phyloP scores from a whole-genome alignment of 2,888 invertebrate genomes.

The Agriopis leucophaearia region DNA sequence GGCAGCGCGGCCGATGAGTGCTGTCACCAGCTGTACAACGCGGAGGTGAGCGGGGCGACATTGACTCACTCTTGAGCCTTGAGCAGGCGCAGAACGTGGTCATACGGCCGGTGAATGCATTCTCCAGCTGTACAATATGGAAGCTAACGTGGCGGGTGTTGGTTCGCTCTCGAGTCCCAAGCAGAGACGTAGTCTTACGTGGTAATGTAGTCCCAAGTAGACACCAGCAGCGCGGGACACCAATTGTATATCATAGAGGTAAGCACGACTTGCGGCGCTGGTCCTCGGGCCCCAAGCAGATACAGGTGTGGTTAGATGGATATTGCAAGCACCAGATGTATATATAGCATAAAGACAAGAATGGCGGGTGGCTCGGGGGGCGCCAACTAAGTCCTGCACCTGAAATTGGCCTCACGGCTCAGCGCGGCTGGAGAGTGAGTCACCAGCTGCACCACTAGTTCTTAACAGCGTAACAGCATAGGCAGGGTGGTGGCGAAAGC shows the following conservation, averaged over 20 bases:
- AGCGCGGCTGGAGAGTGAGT: not conserved
- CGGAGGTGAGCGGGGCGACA: not conserved
- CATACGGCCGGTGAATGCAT: slow-evolving; percentile 33
- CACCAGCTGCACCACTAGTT: not conserved
- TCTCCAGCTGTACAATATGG: not conserved
- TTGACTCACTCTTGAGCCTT: slow-evolving; percentile 75
- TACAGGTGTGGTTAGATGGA: slow-evolving; percentile 71
- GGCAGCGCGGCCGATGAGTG: not conserved
- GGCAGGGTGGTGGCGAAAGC: too few relatives aligned
- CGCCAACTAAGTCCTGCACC: too few relatives aligned
- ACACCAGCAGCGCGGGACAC: not conserved
- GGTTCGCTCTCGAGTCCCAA: slow-evolving; percentile 83
- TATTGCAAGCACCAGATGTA: not conserved
- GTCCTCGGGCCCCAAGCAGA: slow-evolving; percentile 81
- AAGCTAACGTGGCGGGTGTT: not conserved
- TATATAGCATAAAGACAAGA: not conserved
- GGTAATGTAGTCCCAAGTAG: not conserved
- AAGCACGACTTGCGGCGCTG: slow-evolving; percentile 56
- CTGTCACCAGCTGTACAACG: not conserved
- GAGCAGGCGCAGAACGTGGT: slow-evolving; percentile 83
- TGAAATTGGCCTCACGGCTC: not conserved
- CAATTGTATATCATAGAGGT: too few relatives aligned
- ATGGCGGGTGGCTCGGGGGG: not conserved
- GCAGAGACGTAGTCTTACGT: slow-evolving; percentile 79
- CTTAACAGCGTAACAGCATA: too few relatives aligned